phyloP scores from a whole-genome alignment of 53 echinoderm and acorn worm species.

The Antedon mediterranea region DNA sequence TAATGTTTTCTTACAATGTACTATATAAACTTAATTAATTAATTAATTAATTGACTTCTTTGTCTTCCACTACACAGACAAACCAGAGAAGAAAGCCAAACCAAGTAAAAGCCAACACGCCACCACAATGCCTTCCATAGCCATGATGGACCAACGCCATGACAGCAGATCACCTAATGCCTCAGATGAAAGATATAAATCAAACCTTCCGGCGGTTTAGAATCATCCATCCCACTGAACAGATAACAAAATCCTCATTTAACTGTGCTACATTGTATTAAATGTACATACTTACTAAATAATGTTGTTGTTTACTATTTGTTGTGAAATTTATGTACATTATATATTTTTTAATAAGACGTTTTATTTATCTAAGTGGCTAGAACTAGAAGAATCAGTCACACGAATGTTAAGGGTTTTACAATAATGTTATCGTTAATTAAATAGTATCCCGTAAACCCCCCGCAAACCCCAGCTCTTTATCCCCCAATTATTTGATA shows the following conservation, averaged over 20 bases:
- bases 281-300: neutral
- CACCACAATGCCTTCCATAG: constrained; percentile 93
- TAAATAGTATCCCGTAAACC: too few relatives aligned
- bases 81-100: constrained; percentile 75
- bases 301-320: neutral
- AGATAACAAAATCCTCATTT: too few relatives aligned
- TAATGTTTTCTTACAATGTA: too few relatives aligned
- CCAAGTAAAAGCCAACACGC: constrained; percentile 66
- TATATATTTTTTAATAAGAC: neutral
- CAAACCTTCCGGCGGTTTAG: constrained; percentile 89
- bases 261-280: neutral
- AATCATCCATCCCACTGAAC: neutral
- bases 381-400: too few relatives aligned
- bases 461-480: too few relatives aligned
- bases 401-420: too few relatives aligned
- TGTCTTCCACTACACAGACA: constrained; percentile 16
- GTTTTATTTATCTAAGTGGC: neutral
- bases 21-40: too few relatives aligned
- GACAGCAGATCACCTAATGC: constrained; percentile 19
- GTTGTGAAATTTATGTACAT: neutral
- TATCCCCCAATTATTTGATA: too few relatives aligned
- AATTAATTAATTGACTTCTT: too few relatives aligned
- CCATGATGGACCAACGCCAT: constrained; percentile 32
- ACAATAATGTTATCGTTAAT: too few relatives aligned
- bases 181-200: constrained; percentile 27